A percentile compares a stretch with the other conserved stretches of the same genome.
Conservation (phyloP, 2,888 invertebrate genomes). For the Ectemnius cavifrons region DNA sequence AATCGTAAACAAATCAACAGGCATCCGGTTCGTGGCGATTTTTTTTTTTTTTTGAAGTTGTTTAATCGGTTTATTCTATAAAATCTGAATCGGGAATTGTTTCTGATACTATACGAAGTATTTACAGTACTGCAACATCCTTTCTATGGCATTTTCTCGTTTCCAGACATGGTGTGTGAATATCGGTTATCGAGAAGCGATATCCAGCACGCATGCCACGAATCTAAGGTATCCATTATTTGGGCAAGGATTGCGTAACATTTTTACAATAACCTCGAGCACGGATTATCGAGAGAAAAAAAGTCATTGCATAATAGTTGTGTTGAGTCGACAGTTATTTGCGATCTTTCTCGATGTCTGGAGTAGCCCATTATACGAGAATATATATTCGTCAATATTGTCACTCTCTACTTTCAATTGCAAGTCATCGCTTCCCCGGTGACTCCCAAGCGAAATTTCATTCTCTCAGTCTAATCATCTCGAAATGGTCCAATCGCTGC, state of each 20-base stretch:
- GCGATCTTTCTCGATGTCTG: too few species aligned
- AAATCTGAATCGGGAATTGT: neutral
- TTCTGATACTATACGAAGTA: neutral
- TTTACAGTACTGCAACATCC: neutral
- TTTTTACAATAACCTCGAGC: neutral
- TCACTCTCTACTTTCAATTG: neutral
- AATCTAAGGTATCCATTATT: slow-evolving; percentile 1
- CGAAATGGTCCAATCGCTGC: neutral
- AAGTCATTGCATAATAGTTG: neutral
- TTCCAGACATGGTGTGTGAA: neutral
- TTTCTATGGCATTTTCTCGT: neutral
- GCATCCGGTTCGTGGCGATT: neutral
- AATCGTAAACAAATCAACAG: slow-evolving; percentile 3
- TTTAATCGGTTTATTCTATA: neutral
- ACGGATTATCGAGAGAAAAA: slow-evolving; percentile 1
- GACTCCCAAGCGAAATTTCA: neutral
- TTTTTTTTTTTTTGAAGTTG: neutral
- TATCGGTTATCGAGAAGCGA: slow-evolving; percentile 1
- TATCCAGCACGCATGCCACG: neutral
- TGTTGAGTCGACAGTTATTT: too few species aligned
- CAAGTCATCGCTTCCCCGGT: neutral
- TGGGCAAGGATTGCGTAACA: neutral
- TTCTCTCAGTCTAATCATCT: neutral
- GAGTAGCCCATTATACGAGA: neutral
- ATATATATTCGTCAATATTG: neutral